Conservation (phyloP, 2,888 invertebrate genomes). For the Tachina fera region DNA sequence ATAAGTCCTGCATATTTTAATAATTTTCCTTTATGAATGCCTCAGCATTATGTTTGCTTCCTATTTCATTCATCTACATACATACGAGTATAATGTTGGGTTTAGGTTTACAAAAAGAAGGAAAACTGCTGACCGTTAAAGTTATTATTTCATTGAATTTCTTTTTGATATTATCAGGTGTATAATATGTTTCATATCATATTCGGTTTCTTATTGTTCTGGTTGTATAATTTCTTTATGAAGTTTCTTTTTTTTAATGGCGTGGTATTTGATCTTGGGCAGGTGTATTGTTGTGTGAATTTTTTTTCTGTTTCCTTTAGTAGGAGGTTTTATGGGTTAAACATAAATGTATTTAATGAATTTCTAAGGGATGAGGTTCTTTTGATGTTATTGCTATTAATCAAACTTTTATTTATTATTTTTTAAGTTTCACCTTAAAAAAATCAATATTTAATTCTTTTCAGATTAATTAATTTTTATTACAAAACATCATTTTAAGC, state of each 20-base stretch:
- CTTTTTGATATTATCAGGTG: slow-evolving; percentile 71
- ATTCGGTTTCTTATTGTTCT: slow-evolving; percentile 17
- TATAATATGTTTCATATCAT: slow-evolving; percentile 46
- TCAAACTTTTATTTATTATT: not conserved
- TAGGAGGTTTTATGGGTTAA: slow-evolving; percentile 41
- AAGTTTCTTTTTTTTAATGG: not conserved
- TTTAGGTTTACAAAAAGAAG: not conserved
- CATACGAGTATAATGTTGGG: slow-evolving; percentile 14
- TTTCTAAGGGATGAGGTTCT: not conserved
- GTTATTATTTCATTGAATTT: slow-evolving; percentile 65
- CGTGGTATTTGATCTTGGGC: slow-evolving; percentile 55
- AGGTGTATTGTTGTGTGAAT: slow-evolving; percentile 60
- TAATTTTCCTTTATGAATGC: slow-evolving; percentile 30
- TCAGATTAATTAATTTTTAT: too few species aligned
- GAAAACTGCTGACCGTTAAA: slow-evolving; percentile 53
- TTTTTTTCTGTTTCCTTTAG: not conserved
- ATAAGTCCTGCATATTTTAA: slow-evolving; percentile 58
- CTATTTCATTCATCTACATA: slow-evolving; percentile 5
- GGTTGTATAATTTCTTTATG: slow-evolving; percentile 14
- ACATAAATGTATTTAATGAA: slow-evolving; percentile 27
- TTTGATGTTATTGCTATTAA: slow-evolving; percentile 10
- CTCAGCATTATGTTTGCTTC: slow-evolving; percentile 22
- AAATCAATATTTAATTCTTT: not conserved
- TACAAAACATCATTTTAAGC: too few species aligned
- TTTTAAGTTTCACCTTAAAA: not conserved